phyloP scores from a whole-genome alignment of 2,113 vertebrate species.

The Pomatorhinus ruficollis region DNA sequence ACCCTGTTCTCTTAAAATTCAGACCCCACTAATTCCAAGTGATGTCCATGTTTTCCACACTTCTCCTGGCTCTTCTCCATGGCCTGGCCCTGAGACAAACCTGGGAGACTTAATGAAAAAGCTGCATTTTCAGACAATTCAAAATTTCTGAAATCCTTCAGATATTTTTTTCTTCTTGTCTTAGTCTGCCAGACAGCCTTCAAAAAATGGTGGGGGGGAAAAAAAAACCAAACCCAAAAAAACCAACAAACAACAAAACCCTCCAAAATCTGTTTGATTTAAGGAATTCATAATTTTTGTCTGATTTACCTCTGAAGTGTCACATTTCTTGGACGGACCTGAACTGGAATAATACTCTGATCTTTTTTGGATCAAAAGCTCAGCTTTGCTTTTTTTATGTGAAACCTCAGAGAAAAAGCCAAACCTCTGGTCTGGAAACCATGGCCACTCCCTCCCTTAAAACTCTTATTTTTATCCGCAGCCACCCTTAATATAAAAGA shows the following conservation, averaged over 20 bases:
- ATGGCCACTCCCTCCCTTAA: background rate
- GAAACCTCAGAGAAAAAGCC: background rate
- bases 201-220: background rate
- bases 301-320: background rate
- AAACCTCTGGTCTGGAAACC: background rate
- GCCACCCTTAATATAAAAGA: background rate
- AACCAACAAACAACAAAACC: background rate
- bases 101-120: background rate
- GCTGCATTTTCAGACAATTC: background rate
- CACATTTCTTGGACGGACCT: background rate
- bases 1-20: background rate
- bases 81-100: background rate
- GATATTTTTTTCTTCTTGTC: background rate
- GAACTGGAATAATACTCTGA: background rate
- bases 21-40: background rate
- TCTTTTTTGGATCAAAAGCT: slow-evolving; percentile 8
- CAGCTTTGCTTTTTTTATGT: background rate
- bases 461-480: background rate
- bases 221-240: too few relatives aligned
- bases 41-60: background rate
- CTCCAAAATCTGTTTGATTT: background rate
- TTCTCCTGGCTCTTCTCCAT: background rate
- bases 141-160: background rate
- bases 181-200: background rate
- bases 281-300: background rate